Evolutionary conservation across 2,113 vertebrate genomes (phyloP).

Genomic region (Syngnathus scovelli): DNA sequence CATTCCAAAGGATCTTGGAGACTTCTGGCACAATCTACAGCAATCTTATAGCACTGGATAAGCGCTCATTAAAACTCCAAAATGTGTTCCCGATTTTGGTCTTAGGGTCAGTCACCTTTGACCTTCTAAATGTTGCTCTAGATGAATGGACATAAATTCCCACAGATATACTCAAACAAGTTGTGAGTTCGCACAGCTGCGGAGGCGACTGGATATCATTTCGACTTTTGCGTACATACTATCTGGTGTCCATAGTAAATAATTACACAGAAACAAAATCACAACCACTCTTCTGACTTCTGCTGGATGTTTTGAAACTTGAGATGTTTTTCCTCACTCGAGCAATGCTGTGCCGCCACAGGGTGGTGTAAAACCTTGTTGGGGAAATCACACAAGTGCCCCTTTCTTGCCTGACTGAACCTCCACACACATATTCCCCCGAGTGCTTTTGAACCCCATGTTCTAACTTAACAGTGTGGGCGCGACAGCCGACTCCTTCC

Average conservation of each 20-base stretch:
- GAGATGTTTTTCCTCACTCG: constrained; percentile 7
- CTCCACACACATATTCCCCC: neutral
- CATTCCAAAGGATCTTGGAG: no score
- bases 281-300: neutral
- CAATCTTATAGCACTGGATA: no score
- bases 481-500: neutral
- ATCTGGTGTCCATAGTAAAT: neutral
- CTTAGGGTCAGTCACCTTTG: neutral
- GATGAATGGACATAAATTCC: neutral
- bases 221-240: no score
- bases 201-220: no score
- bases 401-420: neutral
- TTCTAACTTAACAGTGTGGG: neutral
- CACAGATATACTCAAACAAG: neutral
- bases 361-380: constrained; percentile 9
- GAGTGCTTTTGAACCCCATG: constrained; percentile 2
- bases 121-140: neutral
- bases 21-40: no score
- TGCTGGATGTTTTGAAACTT: constrained; percentile 12
- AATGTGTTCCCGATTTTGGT: no score
- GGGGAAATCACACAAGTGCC: neutral
- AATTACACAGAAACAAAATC: neutral
- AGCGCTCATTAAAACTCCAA: no score
- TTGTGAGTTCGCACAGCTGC: neutral
- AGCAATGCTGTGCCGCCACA: neutral